phyloP scores from a whole-genome alignment of 2,113 vertebrate species.

The Myrmecobius fasciatus region DNA sequence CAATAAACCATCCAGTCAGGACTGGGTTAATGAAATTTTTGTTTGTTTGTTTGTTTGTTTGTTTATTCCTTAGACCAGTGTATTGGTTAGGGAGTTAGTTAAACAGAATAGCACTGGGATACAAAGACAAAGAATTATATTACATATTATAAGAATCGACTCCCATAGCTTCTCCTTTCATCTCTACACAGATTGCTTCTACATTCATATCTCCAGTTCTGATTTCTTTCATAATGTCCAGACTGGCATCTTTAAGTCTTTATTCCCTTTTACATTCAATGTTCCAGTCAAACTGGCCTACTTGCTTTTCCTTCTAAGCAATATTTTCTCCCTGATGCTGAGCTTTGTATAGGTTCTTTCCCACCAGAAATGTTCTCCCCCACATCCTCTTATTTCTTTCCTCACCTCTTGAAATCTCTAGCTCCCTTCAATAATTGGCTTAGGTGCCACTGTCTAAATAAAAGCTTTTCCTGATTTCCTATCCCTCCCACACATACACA shows the following conservation, averaged over 20 bases:
- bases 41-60: no score
- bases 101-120: not conserved
- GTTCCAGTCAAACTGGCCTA: not conserved
- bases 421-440: not conserved
- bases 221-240: not conserved
- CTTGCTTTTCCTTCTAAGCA: not conserved
- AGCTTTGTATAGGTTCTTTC: not conserved
- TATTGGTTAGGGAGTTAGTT: not conserved
- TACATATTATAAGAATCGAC: not conserved
- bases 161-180: not conserved
- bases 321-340: not conserved
- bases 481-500: no score
- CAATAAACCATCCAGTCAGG: slow-evolving; percentile 8
- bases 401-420: not conserved
- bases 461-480: no score
- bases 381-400: not conserved
- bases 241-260: not conserved
- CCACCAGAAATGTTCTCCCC: not conserved
- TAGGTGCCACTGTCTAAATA: not conserved
- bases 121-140: not conserved
- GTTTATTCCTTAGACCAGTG: not conserved
- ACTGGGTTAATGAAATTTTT: slow-evolving; percentile 36
- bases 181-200: not conserved
- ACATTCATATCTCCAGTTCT: not conserved
- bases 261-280: not conserved